phyloP scores from a whole-genome alignment of 2,888 invertebrate species.

The Eupeodes latifasciatus region DNA sequence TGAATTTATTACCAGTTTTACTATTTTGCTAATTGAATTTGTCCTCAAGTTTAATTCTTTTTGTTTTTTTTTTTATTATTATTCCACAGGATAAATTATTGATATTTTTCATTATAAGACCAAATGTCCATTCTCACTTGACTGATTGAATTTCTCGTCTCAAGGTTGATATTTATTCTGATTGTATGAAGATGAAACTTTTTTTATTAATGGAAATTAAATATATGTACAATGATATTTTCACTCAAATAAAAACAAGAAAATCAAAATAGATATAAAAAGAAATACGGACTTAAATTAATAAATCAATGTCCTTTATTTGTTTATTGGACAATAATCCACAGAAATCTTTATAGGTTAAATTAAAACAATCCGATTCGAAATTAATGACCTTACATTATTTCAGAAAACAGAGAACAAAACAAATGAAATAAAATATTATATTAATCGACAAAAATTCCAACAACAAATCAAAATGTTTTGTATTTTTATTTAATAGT shows the following conservation, averaged over 20 bases:
- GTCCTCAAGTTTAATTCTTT: background rate
- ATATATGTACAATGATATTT: too few species aligned
- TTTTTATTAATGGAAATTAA: background rate
- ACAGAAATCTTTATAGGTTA: background rate
- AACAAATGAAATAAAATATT: too few species aligned
- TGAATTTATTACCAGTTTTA: background rate
- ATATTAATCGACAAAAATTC: too few species aligned
- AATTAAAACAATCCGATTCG: background rate
- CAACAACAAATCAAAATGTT: too few species aligned
- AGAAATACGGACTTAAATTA: background rate
- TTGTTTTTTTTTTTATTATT: background rate
- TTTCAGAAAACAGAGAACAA: too few species aligned
- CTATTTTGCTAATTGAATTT: slow-evolving; percentile 20
- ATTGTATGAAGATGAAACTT: background rate
- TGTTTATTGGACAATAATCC: background rate
- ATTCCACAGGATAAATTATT: background rate
- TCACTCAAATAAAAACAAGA: too few species aligned
- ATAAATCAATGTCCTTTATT: slow-evolving; percentile 9
- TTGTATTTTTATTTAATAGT: background rate
- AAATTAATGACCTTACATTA: too few species aligned
- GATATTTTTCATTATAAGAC: slow-evolving; percentile 1
- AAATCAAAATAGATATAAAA: background rate
- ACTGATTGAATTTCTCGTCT: slow-evolving; percentile 41
- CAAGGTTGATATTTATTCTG: slow-evolving; percentile 14
- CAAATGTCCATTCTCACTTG: slow-evolving; percentile 23